phyloP scores from a whole-genome alignment of 1,140 invertebrate genomes.

The Aphaenogaster ashmeadi region DNA sequence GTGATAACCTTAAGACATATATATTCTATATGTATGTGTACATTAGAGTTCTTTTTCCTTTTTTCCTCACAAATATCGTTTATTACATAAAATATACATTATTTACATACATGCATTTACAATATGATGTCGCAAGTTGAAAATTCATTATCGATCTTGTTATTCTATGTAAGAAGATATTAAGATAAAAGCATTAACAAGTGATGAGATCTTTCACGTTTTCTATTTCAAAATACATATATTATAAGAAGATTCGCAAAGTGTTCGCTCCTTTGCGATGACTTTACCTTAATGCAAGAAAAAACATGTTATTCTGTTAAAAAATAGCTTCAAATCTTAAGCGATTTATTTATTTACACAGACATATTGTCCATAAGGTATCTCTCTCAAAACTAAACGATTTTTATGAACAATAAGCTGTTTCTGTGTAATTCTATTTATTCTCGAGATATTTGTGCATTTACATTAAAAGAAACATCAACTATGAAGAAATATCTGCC shows the following conservation, averaged over 20 bases:
- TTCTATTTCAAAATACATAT: neutral
- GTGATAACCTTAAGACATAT: neutral
- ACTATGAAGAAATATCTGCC: neutral
- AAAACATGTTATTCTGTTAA: neutral
- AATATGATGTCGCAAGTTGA: neutral
- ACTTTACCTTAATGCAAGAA: neutral
- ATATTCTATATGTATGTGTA: neutral
- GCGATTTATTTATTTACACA: neutral
- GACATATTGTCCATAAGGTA: neutral
- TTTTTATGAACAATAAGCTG: neutral
- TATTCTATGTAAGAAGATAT: neutral
- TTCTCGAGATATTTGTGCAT: neutral
- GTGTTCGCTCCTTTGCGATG: neutral
- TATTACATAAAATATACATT: conserved; percentile 6
- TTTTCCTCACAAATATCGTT: neutral
- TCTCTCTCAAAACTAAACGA: neutral
- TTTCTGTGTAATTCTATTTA: neutral
- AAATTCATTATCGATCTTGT: neutral
- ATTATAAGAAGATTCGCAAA: neutral
- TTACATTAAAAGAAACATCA: neutral
- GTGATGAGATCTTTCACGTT: neutral
- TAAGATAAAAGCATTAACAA: neutral
- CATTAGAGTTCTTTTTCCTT: neutral
- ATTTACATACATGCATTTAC: neutral
- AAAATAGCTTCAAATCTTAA: neutral